Evolutionary conservation across 2,113 vertebrate genomes (phyloP).

Genomic region (human (Homo sapiens)): GRCh38 chr6:28788001-28788500

Average conservation of each 20-base stretch:
- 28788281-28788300: background rate
- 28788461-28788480: background rate
- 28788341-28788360: background rate
- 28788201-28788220: background rate
- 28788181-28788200: background rate
- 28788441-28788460: background rate
- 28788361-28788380: background rate
- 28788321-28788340: too few species aligned
- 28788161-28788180: background rate
- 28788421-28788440: background rate
- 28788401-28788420: background rate
- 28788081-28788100: background rate
- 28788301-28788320: background rate
- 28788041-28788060: background rate
- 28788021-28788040: background rate
- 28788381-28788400: background rate
- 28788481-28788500: too few species aligned
- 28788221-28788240: background rate
- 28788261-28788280: too few species aligned
- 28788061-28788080: background rate
- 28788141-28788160: background rate
- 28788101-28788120: background rate
- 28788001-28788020: background rate
- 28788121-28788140: background rate
- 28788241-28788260: background rate